These are phyloP conservation scores for Fukomys damarensis DNA, from an alignment of 2,113 vertebrate species.

Conservation along the genomic window DNA sequence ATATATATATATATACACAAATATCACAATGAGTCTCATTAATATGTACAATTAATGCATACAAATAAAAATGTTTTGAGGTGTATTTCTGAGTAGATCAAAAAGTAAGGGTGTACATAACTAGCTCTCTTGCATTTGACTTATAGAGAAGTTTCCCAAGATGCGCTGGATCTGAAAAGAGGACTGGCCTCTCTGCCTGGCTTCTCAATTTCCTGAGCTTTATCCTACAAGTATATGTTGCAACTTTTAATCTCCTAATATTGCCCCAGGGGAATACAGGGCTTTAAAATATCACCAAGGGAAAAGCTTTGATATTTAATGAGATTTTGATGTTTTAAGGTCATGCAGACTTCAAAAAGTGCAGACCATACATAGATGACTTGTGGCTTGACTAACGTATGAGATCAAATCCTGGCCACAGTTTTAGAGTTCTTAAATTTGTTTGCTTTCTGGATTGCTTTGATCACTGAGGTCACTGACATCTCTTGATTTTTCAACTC, in stretches of 20 bases:
- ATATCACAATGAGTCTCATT: background rate
- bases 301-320: background rate
- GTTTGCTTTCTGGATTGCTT: background rate
- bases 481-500: background rate
- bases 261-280: background rate
- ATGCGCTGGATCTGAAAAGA: background rate
- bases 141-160: background rate
- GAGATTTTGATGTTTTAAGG: background rate
- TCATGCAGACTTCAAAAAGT: background rate
- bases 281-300: background rate
- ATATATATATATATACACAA: background rate
- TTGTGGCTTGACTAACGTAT: background rate
- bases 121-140: background rate
- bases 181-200: background rate
- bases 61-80: background rate
- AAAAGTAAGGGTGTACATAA: background rate
- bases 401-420: background rate
- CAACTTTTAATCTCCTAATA: constrained; percentile 13
- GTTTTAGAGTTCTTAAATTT: constrained; percentile 28
- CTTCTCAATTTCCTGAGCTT: constrained; percentile 45
- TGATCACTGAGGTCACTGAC: background rate
- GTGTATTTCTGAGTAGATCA: background rate
- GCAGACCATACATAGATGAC: background rate
- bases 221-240: constrained; percentile 3
- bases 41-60: background rate